Percentiles rank a stretch among this genome's conserved stretches.
phyloP scores from a whole-genome alignment of 2,888 invertebrate species.

The Spisula solida region DNA sequence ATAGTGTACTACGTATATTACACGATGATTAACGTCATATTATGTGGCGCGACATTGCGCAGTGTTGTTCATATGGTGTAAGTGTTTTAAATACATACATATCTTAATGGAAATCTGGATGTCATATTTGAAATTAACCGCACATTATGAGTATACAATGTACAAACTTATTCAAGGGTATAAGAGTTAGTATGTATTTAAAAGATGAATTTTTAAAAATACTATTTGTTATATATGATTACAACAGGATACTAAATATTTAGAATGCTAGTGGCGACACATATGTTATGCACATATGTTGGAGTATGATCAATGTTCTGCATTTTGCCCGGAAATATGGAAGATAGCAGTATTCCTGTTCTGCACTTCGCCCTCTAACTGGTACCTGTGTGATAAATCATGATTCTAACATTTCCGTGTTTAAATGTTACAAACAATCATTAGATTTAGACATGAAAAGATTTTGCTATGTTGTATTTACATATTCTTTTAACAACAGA shows the following conservation, averaged over 20 bases:
- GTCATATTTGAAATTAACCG: constrained; percentile 18
- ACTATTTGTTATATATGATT: too few relatives aligned
- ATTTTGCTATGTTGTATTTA: not conserved
- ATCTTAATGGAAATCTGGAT: constrained; percentile 8
- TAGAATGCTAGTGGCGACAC: too few relatives aligned
- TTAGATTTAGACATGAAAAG: not conserved
- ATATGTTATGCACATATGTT: too few relatives aligned
- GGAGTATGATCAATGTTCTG: too few relatives aligned
- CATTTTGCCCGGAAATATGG: too few relatives aligned
- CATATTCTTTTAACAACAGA: constrained; percentile 6
- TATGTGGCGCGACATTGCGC: not conserved
- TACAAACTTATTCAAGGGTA: not conserved
- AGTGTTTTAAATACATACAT: constrained; percentile 18
- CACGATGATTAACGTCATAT: not conserved
- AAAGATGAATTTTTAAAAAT: too few relatives aligned
- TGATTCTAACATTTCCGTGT: too few relatives aligned
- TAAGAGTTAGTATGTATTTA: not conserved
- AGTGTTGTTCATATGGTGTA: not conserved
- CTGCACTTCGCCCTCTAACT: too few relatives aligned
- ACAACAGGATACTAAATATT: too few relatives aligned
- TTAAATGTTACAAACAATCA: too few relatives aligned
- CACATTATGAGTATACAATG: not conserved
- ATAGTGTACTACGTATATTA: not conserved
- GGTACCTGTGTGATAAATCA: too few relatives aligned
- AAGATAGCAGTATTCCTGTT: too few relatives aligned